Conservation (phyloP, 2,797 vertebrate species). For the Numenius phaeopus region DNA sequence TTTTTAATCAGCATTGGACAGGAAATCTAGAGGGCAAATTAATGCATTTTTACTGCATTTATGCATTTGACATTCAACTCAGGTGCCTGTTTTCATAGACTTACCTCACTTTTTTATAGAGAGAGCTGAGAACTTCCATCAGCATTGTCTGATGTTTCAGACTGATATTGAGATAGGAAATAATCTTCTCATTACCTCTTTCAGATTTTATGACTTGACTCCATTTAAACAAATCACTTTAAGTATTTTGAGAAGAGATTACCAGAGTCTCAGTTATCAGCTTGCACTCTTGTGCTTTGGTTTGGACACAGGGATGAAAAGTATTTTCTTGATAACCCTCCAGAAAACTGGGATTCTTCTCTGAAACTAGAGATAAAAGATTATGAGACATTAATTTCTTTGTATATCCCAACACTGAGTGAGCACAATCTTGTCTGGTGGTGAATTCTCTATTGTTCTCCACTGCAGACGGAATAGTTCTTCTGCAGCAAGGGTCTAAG, state of each 20-base stretch:
- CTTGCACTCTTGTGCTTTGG: not conserved
- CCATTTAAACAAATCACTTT: not conserved
- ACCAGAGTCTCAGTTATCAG: not conserved
- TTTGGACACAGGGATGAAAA: not conserved
- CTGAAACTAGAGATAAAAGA: not conserved
- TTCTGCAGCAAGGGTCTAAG: not conserved
- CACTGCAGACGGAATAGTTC: rapidly evolving
- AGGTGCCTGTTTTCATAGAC: not conserved
- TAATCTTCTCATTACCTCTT: not conserved
- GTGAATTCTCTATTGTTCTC: not conserved
- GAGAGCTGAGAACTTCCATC: not conserved
- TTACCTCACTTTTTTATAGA: not conserved
- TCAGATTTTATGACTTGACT: not conserved
- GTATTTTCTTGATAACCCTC: not conserved
- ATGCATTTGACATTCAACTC: not conserved
- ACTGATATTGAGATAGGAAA: not conserved
- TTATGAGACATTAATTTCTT: not conserved
- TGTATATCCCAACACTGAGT: not conserved
- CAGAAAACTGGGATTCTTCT: not conserved
- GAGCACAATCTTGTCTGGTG: not conserved
- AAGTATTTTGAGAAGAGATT: not conserved
- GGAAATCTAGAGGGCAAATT: not conserved
- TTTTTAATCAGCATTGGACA: not conserved
- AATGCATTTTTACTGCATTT: not conserved
- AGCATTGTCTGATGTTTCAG: not conserved